Percentiles rank a stretch among this genome's conserved stretches.
Conservation (phyloP, 2,113 vertebrate species). For the Myotis brandtii region DNA sequence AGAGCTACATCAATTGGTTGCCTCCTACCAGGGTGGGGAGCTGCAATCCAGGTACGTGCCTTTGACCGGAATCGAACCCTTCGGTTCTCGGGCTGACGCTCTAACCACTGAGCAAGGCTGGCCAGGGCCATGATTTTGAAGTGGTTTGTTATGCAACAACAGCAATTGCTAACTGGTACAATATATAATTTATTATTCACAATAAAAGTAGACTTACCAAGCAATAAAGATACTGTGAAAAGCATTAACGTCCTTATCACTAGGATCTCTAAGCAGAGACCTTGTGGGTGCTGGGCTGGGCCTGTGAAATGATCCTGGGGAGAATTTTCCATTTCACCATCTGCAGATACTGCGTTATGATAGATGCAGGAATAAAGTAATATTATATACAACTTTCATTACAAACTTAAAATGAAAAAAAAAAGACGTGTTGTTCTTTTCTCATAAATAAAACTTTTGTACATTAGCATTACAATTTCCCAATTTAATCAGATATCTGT, state of each 20-base stretch:
- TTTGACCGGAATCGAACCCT: too few species aligned
- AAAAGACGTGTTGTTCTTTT: background rate
- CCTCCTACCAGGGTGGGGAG: too few species aligned
- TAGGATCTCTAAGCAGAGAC: background rate
- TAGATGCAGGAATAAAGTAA: too few species aligned
- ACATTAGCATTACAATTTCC: background rate
- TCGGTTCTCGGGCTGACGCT: too few species aligned
- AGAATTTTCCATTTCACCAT: background rate
- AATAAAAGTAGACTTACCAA: background rate
- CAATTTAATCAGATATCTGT: background rate
- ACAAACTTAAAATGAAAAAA: too few species aligned
- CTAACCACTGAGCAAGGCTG: too few species aligned
- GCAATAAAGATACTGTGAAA: background rate
- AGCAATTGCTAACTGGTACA: background rate
- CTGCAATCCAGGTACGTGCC: too few species aligned
- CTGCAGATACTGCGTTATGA: background rate
- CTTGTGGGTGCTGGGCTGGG: background rate
- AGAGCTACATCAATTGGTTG: too few species aligned
- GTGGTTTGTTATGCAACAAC: background rate
- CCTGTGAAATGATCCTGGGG: background rate
- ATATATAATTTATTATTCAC: slow-evolving; percentile 18
- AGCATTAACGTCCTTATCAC: background rate
- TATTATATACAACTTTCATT: too few species aligned
- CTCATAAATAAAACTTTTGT: background rate
- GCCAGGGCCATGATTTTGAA: background rate